Conservation (phyloP, 2,113 vertebrate genomes). For the Ailuropoda melanoleuca region DNA sequence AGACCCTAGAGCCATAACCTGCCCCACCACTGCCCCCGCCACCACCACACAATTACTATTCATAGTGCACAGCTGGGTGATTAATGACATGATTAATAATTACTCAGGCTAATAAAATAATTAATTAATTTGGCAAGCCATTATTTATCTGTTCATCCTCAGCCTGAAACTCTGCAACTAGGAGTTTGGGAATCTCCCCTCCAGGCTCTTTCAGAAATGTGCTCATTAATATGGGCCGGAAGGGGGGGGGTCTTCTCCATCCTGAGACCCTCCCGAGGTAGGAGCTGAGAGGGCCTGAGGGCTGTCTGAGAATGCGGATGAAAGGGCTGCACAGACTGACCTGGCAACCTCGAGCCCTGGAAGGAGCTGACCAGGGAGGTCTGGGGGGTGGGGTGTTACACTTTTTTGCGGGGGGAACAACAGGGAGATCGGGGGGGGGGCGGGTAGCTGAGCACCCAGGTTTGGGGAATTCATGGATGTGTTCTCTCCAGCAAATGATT, state of each 20-base stretch:
- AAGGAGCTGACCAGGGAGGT: not conserved
- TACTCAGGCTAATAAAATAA: slow-evolving; percentile 83
- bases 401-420: accelerated
- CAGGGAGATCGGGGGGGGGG: not conserved
- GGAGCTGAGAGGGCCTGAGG: not conserved
- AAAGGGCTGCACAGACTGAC: not conserved
- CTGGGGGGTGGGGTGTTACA: not conserved
- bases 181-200: slow-evolving; percentile 71
- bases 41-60: slow-evolving; percentile 64
- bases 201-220: slow-evolving; percentile 67
- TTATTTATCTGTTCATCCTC: slow-evolving; percentile 75
- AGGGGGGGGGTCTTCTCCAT: not conserved
- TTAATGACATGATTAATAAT: slow-evolving; percentile 81
- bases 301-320: not conserved
- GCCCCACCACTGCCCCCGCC: not conserved
- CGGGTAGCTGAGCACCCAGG: not conserved
- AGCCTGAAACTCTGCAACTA: slow-evolving; percentile 59
- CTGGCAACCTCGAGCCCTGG: not conserved
- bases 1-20: slow-evolving; percentile 27
- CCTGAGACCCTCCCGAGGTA: not conserved
- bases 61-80: slow-evolving; percentile 74
- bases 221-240: slow-evolving; percentile 27
- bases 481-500: slow-evolving; percentile 53
- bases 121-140: slow-evolving; percentile 81
- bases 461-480: slow-evolving; percentile 53